Conservation (phyloP, 2,797 vertebrate genomes). For the Triplophysa bombifrons region DNA sequence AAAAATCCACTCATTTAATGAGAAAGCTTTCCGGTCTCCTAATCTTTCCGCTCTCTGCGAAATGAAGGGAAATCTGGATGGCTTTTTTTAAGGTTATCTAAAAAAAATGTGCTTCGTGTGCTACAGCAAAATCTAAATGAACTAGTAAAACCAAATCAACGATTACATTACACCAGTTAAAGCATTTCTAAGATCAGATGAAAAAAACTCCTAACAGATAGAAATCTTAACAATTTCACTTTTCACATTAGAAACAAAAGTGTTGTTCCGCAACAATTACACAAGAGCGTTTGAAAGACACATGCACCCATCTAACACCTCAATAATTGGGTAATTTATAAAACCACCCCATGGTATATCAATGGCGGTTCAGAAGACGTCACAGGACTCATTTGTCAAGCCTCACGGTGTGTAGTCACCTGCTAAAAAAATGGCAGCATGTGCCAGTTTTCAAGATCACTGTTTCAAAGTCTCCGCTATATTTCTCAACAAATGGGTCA, state of each 20-base stretch:
- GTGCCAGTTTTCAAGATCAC: slow-evolving; percentile 23
- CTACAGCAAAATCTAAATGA: no score
- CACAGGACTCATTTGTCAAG: slow-evolving; percentile 26
- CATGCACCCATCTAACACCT: neutral
- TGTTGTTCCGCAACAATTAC: neutral
- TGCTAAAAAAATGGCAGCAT: slow-evolving; percentile 9
- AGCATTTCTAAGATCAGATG: no score
- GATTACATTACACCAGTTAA: no score
- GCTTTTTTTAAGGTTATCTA: neutral
- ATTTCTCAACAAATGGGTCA: slow-evolving; percentile 21
- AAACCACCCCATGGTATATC: slow-evolving; percentile 6
- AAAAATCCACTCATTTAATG: neutral
- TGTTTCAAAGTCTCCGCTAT: neutral
- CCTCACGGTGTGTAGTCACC: neutral
- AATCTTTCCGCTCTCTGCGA: neutral
- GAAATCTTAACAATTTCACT: no score
- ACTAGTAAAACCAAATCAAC: no score
- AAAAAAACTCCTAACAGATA: neutral
- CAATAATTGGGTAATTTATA: slow-evolving; percentile 34
- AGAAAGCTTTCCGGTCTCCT: neutral
- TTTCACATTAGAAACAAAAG: neutral
- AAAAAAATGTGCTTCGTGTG: no score
- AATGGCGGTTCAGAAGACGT: slow-evolving; percentile 22
- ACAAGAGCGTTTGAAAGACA: slow-evolving; percentile 24
- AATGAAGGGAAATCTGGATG: neutral